A percentile compares a stretch with the other conserved stretches of the same genome.
phyloP scores from a whole-genome alignment of 2,888 invertebrate species.

The Trissolcus brochymenae region DNA sequence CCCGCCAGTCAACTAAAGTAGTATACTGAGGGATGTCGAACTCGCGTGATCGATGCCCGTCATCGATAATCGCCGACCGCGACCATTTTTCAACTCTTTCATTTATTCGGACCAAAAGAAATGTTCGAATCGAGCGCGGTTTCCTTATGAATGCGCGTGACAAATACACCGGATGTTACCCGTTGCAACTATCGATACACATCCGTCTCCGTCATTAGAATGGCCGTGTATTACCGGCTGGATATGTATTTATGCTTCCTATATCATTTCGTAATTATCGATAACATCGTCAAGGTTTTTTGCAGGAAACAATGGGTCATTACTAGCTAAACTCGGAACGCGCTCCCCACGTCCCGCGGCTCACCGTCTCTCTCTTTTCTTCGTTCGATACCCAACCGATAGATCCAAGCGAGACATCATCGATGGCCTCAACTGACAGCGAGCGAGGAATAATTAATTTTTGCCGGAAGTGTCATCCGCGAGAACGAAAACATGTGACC shows the following conservation, averaged over 20 bases:
- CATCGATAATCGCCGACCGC: slow-evolving; percentile 33
- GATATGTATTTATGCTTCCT: slow-evolving; percentile 75
- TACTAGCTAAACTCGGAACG: slow-evolving; percentile 62
- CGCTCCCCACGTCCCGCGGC: slow-evolving; percentile 38
- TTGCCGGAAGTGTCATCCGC: slow-evolving; percentile 50
- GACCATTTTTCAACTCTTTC: slow-evolving; percentile 2
- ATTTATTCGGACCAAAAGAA: slow-evolving; percentile 42
- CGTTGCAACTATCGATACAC: slow-evolving; percentile 71
- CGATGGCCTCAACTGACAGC: slow-evolving; percentile 1
- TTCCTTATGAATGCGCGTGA: slow-evolving; percentile 63
- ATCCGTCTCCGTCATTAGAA: slow-evolving; percentile 66
- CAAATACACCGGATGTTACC: slow-evolving; percentile 71
- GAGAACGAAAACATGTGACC: slow-evolving; percentile 46
- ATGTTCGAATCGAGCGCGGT: slow-evolving; percentile 29
- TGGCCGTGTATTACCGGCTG: slow-evolving; percentile 67
- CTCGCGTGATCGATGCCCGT: slow-evolving; percentile 43
- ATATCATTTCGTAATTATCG: slow-evolving; percentile 77
- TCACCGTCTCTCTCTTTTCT: slow-evolving; percentile 39
- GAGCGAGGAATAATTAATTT: slow-evolving; percentile 51
- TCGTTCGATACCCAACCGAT: slow-evolving; percentile 40
- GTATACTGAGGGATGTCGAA: slow-evolving; percentile 49
- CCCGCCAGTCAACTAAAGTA: slow-evolving; percentile 75
- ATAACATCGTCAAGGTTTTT: slow-evolving; percentile 76
- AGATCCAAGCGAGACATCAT: slow-evolving; percentile 48
- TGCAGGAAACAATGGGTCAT: slow-evolving; percentile 75